Percentiles rank a stretch among this genome's conserved stretches.
phyloP scores from a whole-genome alignment of 2,888 invertebrate genomes.

The Oxystoma pomonae region DNA sequence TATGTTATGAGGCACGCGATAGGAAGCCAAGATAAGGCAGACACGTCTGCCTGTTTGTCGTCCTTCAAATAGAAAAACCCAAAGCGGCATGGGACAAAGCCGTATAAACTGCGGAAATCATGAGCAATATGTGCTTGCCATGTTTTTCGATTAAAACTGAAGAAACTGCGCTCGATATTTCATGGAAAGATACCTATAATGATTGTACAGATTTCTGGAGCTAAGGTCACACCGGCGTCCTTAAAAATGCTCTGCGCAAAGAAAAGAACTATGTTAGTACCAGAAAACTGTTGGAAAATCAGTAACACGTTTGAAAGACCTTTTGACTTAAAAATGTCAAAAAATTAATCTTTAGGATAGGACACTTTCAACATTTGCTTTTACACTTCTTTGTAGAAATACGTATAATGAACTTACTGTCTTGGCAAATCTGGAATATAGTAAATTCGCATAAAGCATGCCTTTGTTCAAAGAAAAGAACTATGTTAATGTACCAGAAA shows the following conservation, averaged over 20 bases:
- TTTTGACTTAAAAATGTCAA: slow-evolving; percentile 51
- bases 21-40: slow-evolving; percentile 63
- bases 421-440: too few species aligned
- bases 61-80: slow-evolving; percentile 52
- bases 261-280: slow-evolving; percentile 77
- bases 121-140: too few species aligned
- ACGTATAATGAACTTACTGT: too few species aligned
- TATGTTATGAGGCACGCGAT: slow-evolving; percentile 66
- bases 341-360: slow-evolving; percentile 46
- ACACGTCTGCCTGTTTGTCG: slow-evolving; percentile 52
- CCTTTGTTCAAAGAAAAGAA: too few species aligned
- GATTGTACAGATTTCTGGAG: slow-evolving; percentile 69
- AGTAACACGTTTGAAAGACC: slow-evolving; percentile 71
- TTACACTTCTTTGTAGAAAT: too few species aligned
- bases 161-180: slow-evolving; percentile 77
- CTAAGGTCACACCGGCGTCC: slow-evolving; percentile 40
- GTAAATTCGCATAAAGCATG: too few species aligned
- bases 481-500: too few species aligned
- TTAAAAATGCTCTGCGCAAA: slow-evolving; percentile 70
- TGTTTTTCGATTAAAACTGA: too few species aligned
- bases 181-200: slow-evolving; percentile 72
- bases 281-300: slow-evolving; percentile 76
- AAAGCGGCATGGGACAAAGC: too few species aligned
- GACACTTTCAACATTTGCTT: too few species aligned
- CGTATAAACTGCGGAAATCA: slow-evolving; percentile 65